Base-by-base conservation (phyloP, 1,140 invertebrate species). In the Tetramorium alpestre region DNA sequence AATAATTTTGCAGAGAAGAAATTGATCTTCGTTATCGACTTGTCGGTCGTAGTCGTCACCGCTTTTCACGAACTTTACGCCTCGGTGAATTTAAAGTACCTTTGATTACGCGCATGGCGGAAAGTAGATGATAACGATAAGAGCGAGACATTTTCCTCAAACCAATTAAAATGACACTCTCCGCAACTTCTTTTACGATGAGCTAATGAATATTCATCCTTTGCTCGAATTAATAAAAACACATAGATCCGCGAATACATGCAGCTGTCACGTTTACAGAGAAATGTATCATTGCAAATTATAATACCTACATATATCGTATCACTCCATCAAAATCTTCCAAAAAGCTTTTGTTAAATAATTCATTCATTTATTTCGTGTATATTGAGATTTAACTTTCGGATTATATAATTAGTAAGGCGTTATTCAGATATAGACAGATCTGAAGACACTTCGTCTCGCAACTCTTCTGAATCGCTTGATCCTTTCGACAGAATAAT, bases 171-270 rank as follows among this genome's bases (percentile, higher is more conserved):
- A 64, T 62, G 85, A 47, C 88, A 69, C 51, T 80, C 64, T 82
- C 47, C 18, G 49, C 38, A 76, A 76, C 41, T 78, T 60, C 49
- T 47, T 41, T 28, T 38, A 18, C 22, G 18, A 28, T 22, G 25
- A 38, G n/a, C 33, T 22, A n/a, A 87, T 90, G 78, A 87, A 90
- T 89, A 90, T 89, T 90, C 77, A 87, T 87, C 18, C 33, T 16
- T 44, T 38, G 22, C 47, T 64, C 25, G 22, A 73, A 60, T 84
- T 84, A 84, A 73, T 73, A 73, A 58, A 56, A 72, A 7, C 51
- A 44, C 13, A n/a, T 28, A 82, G 18, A 44, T 58, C 38, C 16
- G 16, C 54, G 67, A 25, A 70, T 13, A 25, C n/a, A 38, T 22
- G 56, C 80, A 33, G 38, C 38, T 28, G 22, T 60, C 67, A 54